phyloP scores from a whole-genome alignment of 2,888 invertebrate species.

The Cosmorhoe ocellata region DNA sequence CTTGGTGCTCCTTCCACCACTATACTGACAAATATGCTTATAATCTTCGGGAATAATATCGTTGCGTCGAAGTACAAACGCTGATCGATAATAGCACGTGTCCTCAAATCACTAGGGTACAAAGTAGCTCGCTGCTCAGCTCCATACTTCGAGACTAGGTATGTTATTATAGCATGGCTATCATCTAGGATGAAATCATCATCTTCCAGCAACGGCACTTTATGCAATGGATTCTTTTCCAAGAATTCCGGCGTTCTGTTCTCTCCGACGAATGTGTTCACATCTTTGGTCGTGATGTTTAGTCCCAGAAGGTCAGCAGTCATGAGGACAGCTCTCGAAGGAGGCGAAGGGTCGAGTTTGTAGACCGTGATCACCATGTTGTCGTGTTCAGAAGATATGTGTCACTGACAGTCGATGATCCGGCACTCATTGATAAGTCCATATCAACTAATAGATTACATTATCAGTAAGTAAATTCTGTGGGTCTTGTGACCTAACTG shows the following conservation, averaged over 20 bases:
- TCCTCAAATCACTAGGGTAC: constrained; percentile 46
- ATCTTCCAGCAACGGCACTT: constrained; percentile 52
- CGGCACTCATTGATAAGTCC: background rate
- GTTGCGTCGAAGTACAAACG: constrained; percentile 47
- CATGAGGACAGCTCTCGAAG: constrained; percentile 47
- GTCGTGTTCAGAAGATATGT: background rate
- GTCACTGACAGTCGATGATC: background rate
- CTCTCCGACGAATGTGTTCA: constrained; percentile 37
- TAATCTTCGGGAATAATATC: constrained; percentile 37
- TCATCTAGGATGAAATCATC: constrained; percentile 48
- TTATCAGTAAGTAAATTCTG: background rate
- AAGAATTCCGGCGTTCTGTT: constrained; percentile 43
- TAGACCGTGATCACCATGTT: constrained; percentile 45
- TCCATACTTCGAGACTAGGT: constrained; percentile 54
- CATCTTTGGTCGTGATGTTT: constrained; percentile 36
- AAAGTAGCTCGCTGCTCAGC: constrained; percentile 41
- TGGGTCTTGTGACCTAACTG: too few species aligned
- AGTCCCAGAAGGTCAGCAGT: constrained; percentile 44
- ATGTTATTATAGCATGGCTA: constrained; percentile 53
- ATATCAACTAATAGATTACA: background rate
- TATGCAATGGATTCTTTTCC: constrained; percentile 50
- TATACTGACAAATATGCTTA: constrained; percentile 20
- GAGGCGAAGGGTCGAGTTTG: constrained; percentile 45
- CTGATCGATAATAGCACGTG: constrained; percentile 46
- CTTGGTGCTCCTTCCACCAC: constrained; percentile 25